These are phyloP conservation scores for Athripsodes cinereus DNA, from an alignment of 2,888 invertebrate species.

Conservation along the genomic window DNA sequence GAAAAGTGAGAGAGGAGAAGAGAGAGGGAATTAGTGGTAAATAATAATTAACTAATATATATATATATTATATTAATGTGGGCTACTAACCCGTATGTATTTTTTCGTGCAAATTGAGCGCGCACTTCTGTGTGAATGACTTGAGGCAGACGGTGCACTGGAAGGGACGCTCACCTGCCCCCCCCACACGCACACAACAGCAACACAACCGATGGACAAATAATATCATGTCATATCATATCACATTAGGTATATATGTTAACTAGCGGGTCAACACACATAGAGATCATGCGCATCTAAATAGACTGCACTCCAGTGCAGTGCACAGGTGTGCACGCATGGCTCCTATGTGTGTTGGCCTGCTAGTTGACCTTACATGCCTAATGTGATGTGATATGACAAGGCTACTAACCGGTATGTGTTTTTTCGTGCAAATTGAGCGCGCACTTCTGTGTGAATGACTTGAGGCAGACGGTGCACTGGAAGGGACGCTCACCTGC, in stretches of 20 bases:
- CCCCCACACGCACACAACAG: slow-evolving; percentile 7
- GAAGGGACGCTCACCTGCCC: slow-evolving; percentile 51
- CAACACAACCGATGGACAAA: slow-evolving; percentile 23
- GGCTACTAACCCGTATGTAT: slow-evolving; percentile 58
- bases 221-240: slow-evolving; percentile 26
- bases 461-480: slow-evolving; percentile 58
- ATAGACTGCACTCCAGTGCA: no score
- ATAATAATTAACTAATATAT: slow-evolving; percentile 1
- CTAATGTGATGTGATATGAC: no score
- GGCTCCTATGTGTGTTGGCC: no score
- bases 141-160: slow-evolving; percentile 58
- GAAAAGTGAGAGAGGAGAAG: neutral
- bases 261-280: no score
- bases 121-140: slow-evolving; percentile 59
- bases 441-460: slow-evolving; percentile 58
- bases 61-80: slow-evolving; percentile 42
- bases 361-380: no score
- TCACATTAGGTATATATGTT: neutral
- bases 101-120: slow-evolving; percentile 58
- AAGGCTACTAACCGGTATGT: slow-evolving; percentile 58
- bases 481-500: slow-evolving; percentile 54
- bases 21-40: neutral
- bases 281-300: no score
- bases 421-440: slow-evolving; percentile 58
- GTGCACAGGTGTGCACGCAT: no score